A percentile compares a stretch with the other conserved stretches of the same genome.
phyloP scores from a whole-genome alignment of 2,888 invertebrate genomes.

The Drosophila stalkeri region DNA sequence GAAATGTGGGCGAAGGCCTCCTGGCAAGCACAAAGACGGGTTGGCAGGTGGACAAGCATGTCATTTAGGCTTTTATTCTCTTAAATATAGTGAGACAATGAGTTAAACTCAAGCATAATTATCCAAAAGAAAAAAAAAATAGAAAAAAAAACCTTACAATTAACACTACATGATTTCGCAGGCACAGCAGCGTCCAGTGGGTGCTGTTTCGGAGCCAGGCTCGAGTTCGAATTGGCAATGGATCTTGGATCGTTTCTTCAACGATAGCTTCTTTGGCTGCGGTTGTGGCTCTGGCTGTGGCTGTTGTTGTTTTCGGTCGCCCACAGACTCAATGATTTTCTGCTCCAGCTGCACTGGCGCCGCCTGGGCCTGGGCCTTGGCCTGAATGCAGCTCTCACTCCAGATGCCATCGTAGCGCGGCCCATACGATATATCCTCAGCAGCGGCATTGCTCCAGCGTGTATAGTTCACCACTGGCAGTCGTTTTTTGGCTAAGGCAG shows the following conservation, averaged over 20 bases:
- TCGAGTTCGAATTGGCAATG: constrained; percentile 1
- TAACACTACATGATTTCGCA: constrained; percentile 46
- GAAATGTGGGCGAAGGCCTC: constrained; percentile 58
- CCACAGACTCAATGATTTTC: constrained; percentile 25
- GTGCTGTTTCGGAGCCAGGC: neutral
- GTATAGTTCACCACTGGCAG: constrained; percentile 47
- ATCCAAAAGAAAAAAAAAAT: constrained; percentile 17
- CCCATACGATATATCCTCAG: constrained; percentile 46
- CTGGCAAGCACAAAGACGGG: constrained; percentile 18
- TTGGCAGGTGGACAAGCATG: constrained; percentile 1
- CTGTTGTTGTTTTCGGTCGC: constrained; percentile 17
- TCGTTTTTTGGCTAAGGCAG: neutral
- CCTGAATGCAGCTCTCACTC: constrained; percentile 46
- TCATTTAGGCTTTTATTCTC: constrained; percentile 24
- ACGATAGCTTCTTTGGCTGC: neutral
- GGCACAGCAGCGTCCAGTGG: constrained; percentile 31
- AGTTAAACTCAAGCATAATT: constrained; percentile 25
- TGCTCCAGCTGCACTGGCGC: too few relatives aligned
- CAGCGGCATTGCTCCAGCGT: constrained; percentile 51
- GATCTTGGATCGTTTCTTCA: constrained; percentile 18
- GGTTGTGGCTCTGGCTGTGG: neutral
- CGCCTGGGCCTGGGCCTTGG: neutral
- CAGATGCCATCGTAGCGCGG: constrained; percentile 63
- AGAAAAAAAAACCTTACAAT: constrained; percentile 1
- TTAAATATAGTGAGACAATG: constrained; percentile 37